Base-by-base conservation (phyloP, 2,113 vertebrate genomes). In the Paramisgurnus dabryanus region DNA sequence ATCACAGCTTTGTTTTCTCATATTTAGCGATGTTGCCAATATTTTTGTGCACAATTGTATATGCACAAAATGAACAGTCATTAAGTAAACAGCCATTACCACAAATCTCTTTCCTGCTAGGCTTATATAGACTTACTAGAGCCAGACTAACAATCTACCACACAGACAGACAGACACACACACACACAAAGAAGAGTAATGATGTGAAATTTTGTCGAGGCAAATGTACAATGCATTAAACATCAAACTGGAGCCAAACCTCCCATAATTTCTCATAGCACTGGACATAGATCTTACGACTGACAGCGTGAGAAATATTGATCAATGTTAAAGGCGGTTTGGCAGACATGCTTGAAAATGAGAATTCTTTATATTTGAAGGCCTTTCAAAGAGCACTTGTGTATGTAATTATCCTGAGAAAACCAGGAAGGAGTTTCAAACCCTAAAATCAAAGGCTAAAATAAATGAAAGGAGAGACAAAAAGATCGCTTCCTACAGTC, bases 61-160 rank as follows among this genome's bases (percentile, higher is more conserved):
- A 45, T 49, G 43, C 34, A 53, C 9, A 66, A 22, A 22, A 22
- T 22, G 22, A 22, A 17, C 17, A n/a, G 6, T n/a, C 15, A n/a
- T 53, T 15, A 80, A 64, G 71, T 82, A 85, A 85, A 85, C 83
- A 80, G 43, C 80, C 76, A 85, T 85, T 82, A 85, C 10, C 75
- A 57, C 66, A 60, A 70, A 9, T 73, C 67, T 74, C 47, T 76
- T 76, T 82, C 80, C 49, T 70, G 71, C n/a, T 27, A 8, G 61
- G 65, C 80, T 85, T 82, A 66, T 60, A 34, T 68, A 18, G 57
- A 71, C 71, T 80, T 72, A 72, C 64, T 53, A 65, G 47, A 75
- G 53, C 40, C 76, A 55, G 68, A 39, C 55, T 53, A 53, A 80
- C 17, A 65, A 43, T 57, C 18, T 60, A 60, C 73, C 49, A 76